Conservation (phyloP, 2,113 vertebrate genomes). For the Macrotus californicus region DNA sequence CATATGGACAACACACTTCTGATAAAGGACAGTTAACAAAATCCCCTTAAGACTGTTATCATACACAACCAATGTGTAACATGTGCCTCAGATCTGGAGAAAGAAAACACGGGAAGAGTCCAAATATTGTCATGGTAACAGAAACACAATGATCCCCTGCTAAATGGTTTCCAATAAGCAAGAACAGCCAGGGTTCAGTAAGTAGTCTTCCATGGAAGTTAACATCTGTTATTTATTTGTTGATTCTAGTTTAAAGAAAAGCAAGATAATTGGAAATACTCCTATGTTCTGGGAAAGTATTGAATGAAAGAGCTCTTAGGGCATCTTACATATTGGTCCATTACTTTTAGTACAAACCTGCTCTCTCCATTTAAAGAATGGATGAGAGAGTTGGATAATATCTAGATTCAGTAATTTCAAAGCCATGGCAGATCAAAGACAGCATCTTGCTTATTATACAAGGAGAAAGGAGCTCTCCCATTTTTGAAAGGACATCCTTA, state of each 20-base stretch:
- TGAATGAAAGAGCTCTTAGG: conserved; percentile 74
- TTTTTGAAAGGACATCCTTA: background rate
- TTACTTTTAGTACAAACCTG: conserved; percentile 70
- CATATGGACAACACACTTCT: background rate
- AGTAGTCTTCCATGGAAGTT: conserved; percentile 76
- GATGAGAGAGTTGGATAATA: conserved; percentile 59
- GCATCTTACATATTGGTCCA: conserved; percentile 71
- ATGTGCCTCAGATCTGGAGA: conserved; percentile 68
- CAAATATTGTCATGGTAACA: conserved; percentile 81
- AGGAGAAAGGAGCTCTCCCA: background rate
- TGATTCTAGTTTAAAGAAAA: conserved; percentile 80
- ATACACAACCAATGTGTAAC: conserved; percentile 59
- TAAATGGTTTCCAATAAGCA: conserved; percentile 77
- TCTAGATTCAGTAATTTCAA: conserved; percentile 67
- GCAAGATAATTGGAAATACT: conserved; percentile 79
- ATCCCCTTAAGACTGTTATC: background rate
- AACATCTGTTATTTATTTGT: conserved; percentile 84
- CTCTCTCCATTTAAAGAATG: conserved; percentile 74
- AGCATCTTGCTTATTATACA: background rate
- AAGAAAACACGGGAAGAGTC: conserved; percentile 72
- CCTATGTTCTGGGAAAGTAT: conserved; percentile 78
- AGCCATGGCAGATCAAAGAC: conserved; percentile 73
- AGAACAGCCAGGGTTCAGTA: conserved; percentile 75
- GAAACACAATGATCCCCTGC: conserved; percentile 75
- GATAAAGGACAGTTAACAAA: background rate